phyloP scores from a whole-genome alignment of 2,113 vertebrate species.

The Corvus cornix region DNA sequence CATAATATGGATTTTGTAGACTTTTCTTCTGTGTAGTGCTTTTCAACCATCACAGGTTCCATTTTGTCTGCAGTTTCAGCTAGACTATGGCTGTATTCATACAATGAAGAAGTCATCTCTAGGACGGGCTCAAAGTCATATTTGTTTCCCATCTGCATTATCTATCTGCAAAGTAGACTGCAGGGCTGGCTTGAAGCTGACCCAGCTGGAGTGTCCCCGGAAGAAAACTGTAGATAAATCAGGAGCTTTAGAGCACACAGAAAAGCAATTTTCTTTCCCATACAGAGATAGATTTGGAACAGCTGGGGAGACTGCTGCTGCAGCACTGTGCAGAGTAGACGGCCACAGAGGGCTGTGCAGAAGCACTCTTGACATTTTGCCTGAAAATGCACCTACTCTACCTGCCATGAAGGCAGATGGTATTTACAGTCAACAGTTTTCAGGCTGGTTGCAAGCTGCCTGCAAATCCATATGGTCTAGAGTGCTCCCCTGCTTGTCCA shows the following conservation, averaged over 20 bases:
- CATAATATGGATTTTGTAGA: background rate
- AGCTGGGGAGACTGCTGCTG: background rate
- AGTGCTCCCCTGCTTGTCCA: background rate
- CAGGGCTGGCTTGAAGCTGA: background rate
- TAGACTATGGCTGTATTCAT: background rate
- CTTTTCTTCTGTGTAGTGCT: background rate
- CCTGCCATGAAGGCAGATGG: background rate
- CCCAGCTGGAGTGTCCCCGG: background rate
- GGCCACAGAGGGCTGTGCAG: background rate
- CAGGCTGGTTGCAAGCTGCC: background rate
- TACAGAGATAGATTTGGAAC: background rate
- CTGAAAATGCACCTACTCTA: background rate
- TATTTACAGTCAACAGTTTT: background rate
- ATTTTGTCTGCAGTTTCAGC: background rate
- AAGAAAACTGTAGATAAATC: constrained; percentile 6
- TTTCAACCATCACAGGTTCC: background rate
- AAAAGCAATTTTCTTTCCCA: background rate
- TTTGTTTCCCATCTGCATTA: background rate
- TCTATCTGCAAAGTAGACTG: background rate
- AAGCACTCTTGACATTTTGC: background rate
- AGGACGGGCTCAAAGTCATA: accelerated
- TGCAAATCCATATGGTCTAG: background rate
- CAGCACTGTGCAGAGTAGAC: background rate
- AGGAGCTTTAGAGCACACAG: background rate
- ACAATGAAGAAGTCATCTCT: background rate